Evolutionary conservation across 1,140 invertebrate species (phyloP), one percentile per base, ranked within the genome.

Genomic region (Sycophila sp.): DNA sequence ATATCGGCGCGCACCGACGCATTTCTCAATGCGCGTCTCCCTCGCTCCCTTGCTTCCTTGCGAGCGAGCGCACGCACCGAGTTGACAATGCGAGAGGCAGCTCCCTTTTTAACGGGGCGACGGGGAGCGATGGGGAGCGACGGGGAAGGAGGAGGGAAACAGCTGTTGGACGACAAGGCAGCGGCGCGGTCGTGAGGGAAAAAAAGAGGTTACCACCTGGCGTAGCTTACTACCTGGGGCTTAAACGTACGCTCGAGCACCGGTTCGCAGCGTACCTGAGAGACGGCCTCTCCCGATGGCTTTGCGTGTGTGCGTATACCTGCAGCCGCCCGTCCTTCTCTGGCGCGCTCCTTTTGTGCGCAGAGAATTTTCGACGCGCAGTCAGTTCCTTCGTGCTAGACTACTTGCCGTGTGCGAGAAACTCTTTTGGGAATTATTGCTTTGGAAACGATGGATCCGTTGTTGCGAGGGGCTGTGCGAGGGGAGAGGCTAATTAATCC

Each of bases 171-270:
- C 79, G 80, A 77, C 49, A 51, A 62, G 69, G 68, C 75, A 69
- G 59, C 63, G 72, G 51, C 55, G 62, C 64, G 51, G 65, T 76
- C 65, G 72, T 49, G 60, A 78, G 60, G 72, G 71, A 77, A 76
- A 71, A 76, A 81, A 81, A 79, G 78, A 83, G 80, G 78, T 81
- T 80, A 80, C 78, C 84, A 86, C 84, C 83, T 85, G 84, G 83
- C 81, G 76, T 83, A n/a, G n/a, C n/a, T n/a, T n/a, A n/a, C 38
- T 30, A 83, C 80, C 79, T 83, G 79, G 79, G 77, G 79, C 71
- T 76, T 80, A 82, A 72, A 75, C 28, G 28, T 55, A 30, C 26
- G 83, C 19, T 45, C n/a, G 3, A 19, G 42, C 19, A 2, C 5
- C 42, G 13, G 42, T 19, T n/a, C n/a, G n/a, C 40, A 42, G n/a